These are phyloP conservation scores for Punctoribates punctum DNA, from an alignment of 2,888 invertebrate species.

Conservation along the genomic window DNA sequence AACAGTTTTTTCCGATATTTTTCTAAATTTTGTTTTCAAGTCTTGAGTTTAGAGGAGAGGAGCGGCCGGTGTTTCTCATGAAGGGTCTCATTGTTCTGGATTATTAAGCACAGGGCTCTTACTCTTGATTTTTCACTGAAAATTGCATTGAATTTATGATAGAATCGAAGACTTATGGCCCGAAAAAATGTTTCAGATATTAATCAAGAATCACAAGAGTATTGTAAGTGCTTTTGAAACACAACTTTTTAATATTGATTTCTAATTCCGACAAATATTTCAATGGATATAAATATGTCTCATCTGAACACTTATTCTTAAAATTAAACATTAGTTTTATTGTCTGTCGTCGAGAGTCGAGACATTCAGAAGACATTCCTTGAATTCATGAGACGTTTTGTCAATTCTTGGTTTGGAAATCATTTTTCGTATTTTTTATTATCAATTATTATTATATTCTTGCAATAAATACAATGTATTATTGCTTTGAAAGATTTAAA, in stretches of 20 bases:
- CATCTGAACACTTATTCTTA: too few relatives aligned
- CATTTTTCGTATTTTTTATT: too few relatives aligned
- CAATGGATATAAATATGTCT: too few relatives aligned
- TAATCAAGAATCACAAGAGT: conserved; percentile 12
- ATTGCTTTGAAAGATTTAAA: too few relatives aligned
- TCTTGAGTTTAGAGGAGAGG: not conserved
- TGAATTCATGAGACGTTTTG: too few relatives aligned
- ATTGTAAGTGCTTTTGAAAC: not conserved
- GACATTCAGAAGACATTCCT: too few relatives aligned
- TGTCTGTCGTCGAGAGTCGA: too few relatives aligned
- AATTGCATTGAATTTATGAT: not conserved
- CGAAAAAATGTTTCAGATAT: not conserved
- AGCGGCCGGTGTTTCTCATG: not conserved
- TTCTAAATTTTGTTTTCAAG: not conserved
- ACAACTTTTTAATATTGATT: not conserved
- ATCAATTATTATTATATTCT: too few relatives aligned
- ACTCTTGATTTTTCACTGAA: not conserved
- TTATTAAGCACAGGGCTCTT: not conserved
- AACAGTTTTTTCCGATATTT: not conserved
- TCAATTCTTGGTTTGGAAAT: too few relatives aligned
- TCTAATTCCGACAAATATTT: not conserved
- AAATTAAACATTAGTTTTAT: too few relatives aligned
- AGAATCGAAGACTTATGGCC: conserved; percentile 2
- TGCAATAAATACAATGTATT: too few relatives aligned
- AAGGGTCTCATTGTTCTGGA: not conserved